Conservation (phyloP, 2,113 vertebrate species). For the Scophthalmus maximus region DNA sequence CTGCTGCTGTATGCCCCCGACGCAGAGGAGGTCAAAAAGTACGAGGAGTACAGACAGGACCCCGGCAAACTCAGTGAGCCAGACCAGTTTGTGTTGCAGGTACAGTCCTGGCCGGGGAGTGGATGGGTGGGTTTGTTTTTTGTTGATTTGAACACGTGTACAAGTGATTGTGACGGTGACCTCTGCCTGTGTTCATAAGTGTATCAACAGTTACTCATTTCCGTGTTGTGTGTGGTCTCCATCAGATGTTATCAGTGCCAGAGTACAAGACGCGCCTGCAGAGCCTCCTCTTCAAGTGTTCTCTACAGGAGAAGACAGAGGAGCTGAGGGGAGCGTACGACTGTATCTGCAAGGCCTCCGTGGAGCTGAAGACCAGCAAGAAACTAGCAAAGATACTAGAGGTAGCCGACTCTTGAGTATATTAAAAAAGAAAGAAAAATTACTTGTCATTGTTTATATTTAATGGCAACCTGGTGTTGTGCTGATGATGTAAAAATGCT, state of each 20-base stretch:
- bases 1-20: slow-evolving; percentile 94
- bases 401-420: slow-evolving; percentile 75
- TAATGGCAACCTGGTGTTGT: no score
- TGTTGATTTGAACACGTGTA: not conserved
- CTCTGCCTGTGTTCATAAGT: not conserved
- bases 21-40: slow-evolving; percentile 91
- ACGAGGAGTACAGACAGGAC: slow-evolving; percentile 87
- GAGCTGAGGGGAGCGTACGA: slow-evolving; percentile 92
- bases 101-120: slow-evolving; percentile 56
- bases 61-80: slow-evolving; percentile 94
- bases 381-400: slow-evolving; percentile 98
- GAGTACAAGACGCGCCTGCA: slow-evolving; percentile 94
- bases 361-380: slow-evolving; percentile 94
- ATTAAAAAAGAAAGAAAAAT: not conserved
- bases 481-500: not conserved
- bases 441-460: not conserved
- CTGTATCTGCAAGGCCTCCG: slow-evolving; percentile 91
- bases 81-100: slow-evolving; percentile 96
- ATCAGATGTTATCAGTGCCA: slow-evolving; percentile 85
- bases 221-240: not conserved
- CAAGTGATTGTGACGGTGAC: not conserved
- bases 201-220: not conserved
- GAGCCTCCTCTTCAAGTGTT: slow-evolving; percentile 93
- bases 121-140: not conserved
- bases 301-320: slow-evolving; percentile 95